These are phyloP conservation scores for Mechanitis mazaeus DNA, from an alignment of 2,888 invertebrate species.

Conservation along the genomic window DNA sequence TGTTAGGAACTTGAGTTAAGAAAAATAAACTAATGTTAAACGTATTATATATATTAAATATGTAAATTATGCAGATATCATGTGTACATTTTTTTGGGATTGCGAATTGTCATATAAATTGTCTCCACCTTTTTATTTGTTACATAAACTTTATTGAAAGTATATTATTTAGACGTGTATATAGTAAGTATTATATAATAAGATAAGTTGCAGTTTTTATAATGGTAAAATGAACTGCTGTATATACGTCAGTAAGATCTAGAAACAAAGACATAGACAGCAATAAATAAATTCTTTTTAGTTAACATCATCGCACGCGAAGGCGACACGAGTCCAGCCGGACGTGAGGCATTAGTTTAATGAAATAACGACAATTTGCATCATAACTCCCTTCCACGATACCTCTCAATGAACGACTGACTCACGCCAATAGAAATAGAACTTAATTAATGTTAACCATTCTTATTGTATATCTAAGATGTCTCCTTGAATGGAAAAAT, in stretches of 20 bases:
- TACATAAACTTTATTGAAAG: background rate
- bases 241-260: conserved; percentile 18
- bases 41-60: conserved; percentile 30
- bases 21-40: conserved; percentile 63
- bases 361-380: conserved; percentile 63
- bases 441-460: conserved; percentile 61
- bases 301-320: conserved; percentile 39
- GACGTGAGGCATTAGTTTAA: conserved; percentile 62
- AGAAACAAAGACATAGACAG: conserved; percentile 29
- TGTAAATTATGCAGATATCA: conserved; percentile 6
- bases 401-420: conserved; percentile 61
- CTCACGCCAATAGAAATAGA: conserved; percentile 69
- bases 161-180: no score
- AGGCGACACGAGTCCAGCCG: conserved; percentile 52
- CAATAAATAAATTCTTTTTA: conserved; percentile 23
- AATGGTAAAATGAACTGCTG: no score
- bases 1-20: conserved; percentile 61
- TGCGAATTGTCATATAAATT: background rate
- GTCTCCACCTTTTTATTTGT: background rate
- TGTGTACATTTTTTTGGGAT: background rate
- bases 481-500: conserved; percentile 25
- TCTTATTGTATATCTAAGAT: conserved; percentile 44
- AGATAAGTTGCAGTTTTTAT: no score
- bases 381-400: conserved; percentile 33
- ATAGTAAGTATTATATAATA: no score